Conservation (phyloP, 2,888 invertebrate genomes). For the Cephus nigrinus region DNA sequence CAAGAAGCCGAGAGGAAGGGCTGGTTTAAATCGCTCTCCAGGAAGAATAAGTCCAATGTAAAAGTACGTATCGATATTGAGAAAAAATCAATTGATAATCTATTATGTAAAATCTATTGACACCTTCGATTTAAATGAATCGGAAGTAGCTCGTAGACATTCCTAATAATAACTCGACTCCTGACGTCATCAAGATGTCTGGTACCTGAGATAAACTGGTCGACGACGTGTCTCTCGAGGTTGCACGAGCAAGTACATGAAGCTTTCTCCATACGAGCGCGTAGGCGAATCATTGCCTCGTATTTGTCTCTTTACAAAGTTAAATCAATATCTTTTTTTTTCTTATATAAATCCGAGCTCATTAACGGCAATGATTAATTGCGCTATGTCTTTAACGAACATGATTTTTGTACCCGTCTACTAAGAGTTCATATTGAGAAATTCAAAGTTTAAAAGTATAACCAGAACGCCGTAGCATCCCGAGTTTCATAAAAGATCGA, state of each 20-base stretch:
- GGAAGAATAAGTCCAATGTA: conserved; percentile 72
- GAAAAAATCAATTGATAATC: neutral
- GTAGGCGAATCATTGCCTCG: conserved; percentile 31
- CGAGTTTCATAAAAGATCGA: neutral
- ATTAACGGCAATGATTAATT: conserved; percentile 5
- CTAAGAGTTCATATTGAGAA: neutral
- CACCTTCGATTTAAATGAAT: neutral
- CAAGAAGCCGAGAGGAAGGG: conserved; percentile 69
- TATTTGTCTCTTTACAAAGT: neutral
- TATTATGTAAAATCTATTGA: neutral
- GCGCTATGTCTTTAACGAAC: neutral
- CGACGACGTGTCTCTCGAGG: conserved; percentile 13
- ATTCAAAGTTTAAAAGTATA: neutral
- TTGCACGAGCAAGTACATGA: conserved; percentile 15
- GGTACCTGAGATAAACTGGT: conserved; percentile 18
- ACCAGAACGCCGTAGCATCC: neutral
- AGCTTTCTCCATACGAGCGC: conserved; percentile 37
- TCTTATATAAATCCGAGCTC: conserved; percentile 6
- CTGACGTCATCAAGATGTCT: conserved; percentile 25
- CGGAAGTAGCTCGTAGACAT: neutral
- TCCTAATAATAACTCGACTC: conserved; percentile 20
- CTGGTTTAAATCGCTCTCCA: conserved; percentile 85
- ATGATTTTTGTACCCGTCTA: neutral
- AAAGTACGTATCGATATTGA: conserved; percentile 63
- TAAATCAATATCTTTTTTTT: neutral